A percentile compares a stretch with the other conserved stretches of the same genome.
phyloP scores from a whole-genome alignment of 2,113 vertebrate genomes.

The Tenrec ecaudatus region DNA sequence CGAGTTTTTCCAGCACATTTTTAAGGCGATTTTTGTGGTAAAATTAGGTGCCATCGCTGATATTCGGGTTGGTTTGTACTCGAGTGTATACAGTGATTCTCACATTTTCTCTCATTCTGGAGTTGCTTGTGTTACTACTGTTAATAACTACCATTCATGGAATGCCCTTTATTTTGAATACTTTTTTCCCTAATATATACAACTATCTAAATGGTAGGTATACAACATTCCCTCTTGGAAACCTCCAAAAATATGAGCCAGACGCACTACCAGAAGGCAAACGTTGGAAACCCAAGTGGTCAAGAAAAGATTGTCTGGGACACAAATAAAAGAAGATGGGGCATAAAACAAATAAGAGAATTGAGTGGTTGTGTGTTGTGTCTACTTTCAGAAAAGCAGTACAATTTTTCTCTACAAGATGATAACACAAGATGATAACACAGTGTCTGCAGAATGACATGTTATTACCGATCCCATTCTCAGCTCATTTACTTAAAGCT shows the following conservation, averaged over 20 bases:
- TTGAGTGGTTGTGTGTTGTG: background rate
- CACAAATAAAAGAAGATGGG: background rate
- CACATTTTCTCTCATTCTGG: slow-evolving; percentile 21
- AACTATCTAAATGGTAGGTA: background rate
- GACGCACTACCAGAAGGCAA: too few species aligned
- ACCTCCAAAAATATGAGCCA: too few species aligned
- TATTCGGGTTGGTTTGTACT: too few species aligned
- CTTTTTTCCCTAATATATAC: slow-evolving; percentile 16
- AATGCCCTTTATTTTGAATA: background rate
- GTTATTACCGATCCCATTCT: background rate
- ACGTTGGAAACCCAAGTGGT: background rate
- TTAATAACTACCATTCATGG: slow-evolving; percentile 1
- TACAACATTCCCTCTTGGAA: too few species aligned
- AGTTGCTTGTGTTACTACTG: slow-evolving; percentile 27
- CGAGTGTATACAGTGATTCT: background rate
- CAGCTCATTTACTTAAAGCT: background rate
- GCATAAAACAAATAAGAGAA: slow-evolving; percentile 24
- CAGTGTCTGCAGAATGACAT: background rate
- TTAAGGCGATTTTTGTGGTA: too few species aligned
- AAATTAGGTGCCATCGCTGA: too few species aligned
- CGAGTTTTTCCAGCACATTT: too few species aligned
- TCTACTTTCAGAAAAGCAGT: background rate
- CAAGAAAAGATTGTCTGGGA: slow-evolving; percentile 50
- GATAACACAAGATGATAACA: background rate
- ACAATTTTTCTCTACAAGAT: background rate